Conservation (phyloP, 1,140 invertebrate genomes). For the Lepidurus couesii region DNA sequence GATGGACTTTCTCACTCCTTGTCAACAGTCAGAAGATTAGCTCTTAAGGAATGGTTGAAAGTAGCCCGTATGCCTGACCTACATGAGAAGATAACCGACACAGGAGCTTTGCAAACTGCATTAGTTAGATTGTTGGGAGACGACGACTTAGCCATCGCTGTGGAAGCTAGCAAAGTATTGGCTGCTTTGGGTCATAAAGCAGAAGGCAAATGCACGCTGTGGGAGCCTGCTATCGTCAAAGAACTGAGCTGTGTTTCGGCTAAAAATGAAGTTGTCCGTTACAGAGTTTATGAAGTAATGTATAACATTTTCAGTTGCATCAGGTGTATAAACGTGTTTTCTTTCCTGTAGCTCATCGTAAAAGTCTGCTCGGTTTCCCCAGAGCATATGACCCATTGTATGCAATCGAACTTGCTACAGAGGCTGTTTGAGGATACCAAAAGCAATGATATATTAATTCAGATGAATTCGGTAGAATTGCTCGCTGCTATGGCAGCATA, state of each 20-base stretch:
- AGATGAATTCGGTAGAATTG: constrained; percentile 39
- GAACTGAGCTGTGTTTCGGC: constrained; percentile 8
- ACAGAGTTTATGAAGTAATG: not conserved
- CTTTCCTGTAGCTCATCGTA: not conserved
- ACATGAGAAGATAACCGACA: not conserved
- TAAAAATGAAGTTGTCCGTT: not conserved
- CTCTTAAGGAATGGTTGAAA: not conserved
- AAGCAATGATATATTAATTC: constrained; percentile 33
- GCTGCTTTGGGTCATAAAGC: not conserved
- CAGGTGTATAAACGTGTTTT: not conserved
- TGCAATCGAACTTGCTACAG: not conserved
- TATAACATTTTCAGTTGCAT: not conserved
- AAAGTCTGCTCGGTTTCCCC: not conserved
- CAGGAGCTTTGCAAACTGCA: not conserved
- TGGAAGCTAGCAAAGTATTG: not conserved
- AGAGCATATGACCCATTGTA: not conserved
- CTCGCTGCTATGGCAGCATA: constrained; percentile 35
- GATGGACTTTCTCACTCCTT: not conserved
- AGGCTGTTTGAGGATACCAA: not conserved
- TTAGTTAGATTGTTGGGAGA: not conserved
- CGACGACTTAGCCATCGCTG: constrained; percentile 5
- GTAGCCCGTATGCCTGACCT: not conserved
- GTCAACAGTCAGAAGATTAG: not conserved
- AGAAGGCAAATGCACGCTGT: not conserved
- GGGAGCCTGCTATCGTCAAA: not conserved